Conservation (phyloP, 2,797 vertebrate genomes). For the Chlorospingus flavigularis region DNA sequence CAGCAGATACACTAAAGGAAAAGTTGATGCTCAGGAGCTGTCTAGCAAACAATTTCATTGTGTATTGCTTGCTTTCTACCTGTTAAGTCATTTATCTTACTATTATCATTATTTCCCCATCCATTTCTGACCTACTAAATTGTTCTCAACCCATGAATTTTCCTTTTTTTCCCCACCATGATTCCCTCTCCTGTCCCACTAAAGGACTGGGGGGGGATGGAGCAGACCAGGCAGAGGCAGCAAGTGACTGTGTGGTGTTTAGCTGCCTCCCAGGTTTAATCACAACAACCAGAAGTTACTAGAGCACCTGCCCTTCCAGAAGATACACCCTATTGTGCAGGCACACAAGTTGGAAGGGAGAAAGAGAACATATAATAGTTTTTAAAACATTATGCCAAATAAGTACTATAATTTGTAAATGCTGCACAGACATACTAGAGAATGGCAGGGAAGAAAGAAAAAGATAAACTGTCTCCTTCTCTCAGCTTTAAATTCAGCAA, state of each 20-base stretch:
- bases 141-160: not conserved
- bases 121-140: not conserved
- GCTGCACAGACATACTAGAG: not conserved
- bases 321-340: not conserved
- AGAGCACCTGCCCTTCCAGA: not conserved
- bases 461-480: not conserved
- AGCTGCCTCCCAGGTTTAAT: not conserved
- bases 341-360: not conserved
- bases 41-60: not conserved
- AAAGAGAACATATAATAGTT: not conserved
- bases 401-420: not conserved
- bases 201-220: too few relatives aligned
- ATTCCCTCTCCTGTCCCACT: not conserved
- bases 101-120: not conserved
- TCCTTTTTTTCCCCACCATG: rapidly evolving
- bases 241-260: not conserved
- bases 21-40: not conserved
- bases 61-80: not conserved
- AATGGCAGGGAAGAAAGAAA: rapidly evolving
- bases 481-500: not conserved
- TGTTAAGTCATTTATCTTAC: not conserved
- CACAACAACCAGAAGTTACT: not conserved
- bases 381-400: not conserved
- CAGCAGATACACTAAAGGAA: not conserved
- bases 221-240: not conserved